These are phyloP conservation scores for Phoeniculus purpureus DNA, from an alignment of 2,797 vertebrate species.

Conservation along the genomic window DNA sequence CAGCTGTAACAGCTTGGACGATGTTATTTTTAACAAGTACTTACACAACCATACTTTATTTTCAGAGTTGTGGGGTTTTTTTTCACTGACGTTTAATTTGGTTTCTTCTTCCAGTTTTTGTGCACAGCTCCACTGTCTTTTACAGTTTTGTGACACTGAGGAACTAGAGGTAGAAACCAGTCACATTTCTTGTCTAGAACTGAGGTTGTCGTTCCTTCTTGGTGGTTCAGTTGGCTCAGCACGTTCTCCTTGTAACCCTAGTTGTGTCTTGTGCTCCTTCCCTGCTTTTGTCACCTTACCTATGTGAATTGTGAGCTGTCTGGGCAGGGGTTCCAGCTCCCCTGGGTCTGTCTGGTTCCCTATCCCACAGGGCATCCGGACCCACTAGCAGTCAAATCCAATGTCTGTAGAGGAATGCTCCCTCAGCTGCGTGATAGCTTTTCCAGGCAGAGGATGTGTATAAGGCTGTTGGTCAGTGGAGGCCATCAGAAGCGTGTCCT, in stretches of 20 bases:
- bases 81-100: background rate
- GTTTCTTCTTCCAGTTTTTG: background rate
- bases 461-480: background rate
- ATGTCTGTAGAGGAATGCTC: background rate
- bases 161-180: background rate
- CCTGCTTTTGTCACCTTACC: background rate
- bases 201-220: background rate
- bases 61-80: background rate
- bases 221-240: background rate
- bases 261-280: background rate
- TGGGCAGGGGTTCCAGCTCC: background rate
- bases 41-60: background rate
- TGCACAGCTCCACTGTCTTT: background rate
- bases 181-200: background rate
- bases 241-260: background rate
- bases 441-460: background rate
- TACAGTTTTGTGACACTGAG: background rate
- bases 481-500: background rate
- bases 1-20: background rate
- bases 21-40: background rate
- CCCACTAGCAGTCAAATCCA: background rate
- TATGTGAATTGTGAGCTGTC: background rate
- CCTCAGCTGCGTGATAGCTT: background rate
- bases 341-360: background rate
- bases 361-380: background rate